A percentile compares a stretch with the other conserved stretches of the same genome.
Evolutionary conservation across 2,113 vertebrate genomes (phyloP).

Genomic region (Andinoacara biseriatus): DNA sequence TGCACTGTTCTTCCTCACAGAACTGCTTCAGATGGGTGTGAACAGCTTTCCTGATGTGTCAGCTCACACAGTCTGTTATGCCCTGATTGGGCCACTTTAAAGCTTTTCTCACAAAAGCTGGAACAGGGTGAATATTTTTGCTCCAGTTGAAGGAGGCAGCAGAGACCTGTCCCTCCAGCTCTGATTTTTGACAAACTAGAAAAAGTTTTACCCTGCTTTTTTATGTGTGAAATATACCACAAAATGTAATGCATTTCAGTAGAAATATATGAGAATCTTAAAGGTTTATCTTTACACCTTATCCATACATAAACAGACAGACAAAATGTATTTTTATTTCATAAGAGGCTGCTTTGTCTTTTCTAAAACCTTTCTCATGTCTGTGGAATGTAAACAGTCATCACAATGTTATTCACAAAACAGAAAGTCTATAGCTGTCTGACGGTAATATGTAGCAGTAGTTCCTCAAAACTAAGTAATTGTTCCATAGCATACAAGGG

Average conservation of each 20-base stretch:
- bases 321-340: conserved; percentile 23
- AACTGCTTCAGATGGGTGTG: no score
- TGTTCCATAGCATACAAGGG: neutral
- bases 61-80: no score
- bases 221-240: neutral
- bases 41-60: no score
- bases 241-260: neutral
- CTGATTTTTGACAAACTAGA: neutral
- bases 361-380: conserved; percentile 5
- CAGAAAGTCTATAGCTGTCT: neutral
- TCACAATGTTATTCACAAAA: neutral
- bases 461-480: neutral
- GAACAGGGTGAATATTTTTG: neutral
- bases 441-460: neutral
- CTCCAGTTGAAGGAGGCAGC: no score
- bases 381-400: neutral
- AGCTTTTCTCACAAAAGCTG: neutral
- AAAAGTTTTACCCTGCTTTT: neutral
- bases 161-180: neutral
- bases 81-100: no score
- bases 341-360: conserved; percentile 14
- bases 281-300: neutral
- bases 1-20: no score
- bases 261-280: neutral
- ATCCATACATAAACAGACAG: neutral